Evolutionary conservation across 2,888 invertebrate species (phyloP), one percentile per base, ranked within the genome.

Genomic region (Portevinia maculata): DNA sequence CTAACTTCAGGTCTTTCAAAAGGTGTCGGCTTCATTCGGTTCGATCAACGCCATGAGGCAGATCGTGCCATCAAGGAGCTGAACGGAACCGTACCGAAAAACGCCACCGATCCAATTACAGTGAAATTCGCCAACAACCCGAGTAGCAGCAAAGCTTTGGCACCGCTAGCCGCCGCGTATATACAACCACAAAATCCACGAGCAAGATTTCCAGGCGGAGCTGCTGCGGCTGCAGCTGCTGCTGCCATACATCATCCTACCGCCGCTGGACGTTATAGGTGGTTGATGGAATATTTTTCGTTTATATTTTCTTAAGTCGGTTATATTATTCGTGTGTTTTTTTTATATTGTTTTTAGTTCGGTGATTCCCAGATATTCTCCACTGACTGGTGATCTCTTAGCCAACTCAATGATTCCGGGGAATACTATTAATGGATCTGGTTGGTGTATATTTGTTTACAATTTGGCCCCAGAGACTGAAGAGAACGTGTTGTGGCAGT

Each of bases 61-160:
- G 98, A 98, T 91, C 93, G 95, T 62, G 98, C 98, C 71, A 98
- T 98, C 87, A 95, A 96, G 91, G 96, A 97, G 91, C 92, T 98
- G 88, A 97, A 98, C 91, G 97, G 97, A 86, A 96, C 96, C 86
- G 94, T 96, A 90, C 97, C 97, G 53, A 95, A 97, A 89, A 96
- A 96, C 86, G 95, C 96, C 78, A 94, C 95, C 86, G 97, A 97
- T 91, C 96, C 97, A 75, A 96, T 98, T 90, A 97, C 97, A 85
- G 98, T 98, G 88, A 98, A 98, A 92, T 98, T 98, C 91, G 98
- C 98, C 86, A 98, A 98, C 92, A 97, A 97, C 90, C 98, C 97
- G 60, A 95, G 95, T 92, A 96, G 96, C 92, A 95, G 95, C 88
- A 95, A 95, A 91, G 94, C 95, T 87, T 92, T 95, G 91, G 94